Evolutionary conservation across 2,888 invertebrate genomes (phyloP).

Genomic region (Deroplatys truncata): DNA sequence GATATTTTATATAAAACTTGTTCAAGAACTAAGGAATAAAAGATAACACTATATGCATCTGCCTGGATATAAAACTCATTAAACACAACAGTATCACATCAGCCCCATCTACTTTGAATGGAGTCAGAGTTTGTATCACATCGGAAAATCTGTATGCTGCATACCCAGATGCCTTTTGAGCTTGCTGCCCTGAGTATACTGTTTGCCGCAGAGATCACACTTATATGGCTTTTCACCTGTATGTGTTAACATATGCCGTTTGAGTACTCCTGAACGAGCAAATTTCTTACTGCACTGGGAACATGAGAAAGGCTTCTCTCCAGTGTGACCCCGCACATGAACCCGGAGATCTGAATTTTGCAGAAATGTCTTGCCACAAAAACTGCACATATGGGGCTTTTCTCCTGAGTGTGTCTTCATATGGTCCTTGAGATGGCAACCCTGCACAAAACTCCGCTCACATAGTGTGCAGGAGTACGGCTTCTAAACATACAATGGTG

Average conservation of each 20-base stretch:
- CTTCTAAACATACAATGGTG: not conserved
- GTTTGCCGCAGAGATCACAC: not conserved
- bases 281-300: not conserved
- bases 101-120: not conserved
- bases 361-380: constrained; percentile 12
- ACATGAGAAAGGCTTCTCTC: constrained; percentile 7
- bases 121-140: not conserved
- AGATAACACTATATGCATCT: not conserved
- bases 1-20: not conserved
- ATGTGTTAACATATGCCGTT: not conserved
- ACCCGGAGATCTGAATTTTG: constrained; percentile 9
- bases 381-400: constrained; percentile 3
- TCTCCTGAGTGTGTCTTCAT: constrained; percentile 7
- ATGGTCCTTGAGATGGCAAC: constrained; percentile 6
- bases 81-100: not conserved
- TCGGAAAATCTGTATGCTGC: not conserved
- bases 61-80: not conserved
- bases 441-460: constrained; percentile 4
- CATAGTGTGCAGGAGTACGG: not conserved
- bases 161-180: not conserved
- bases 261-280: constrained; percentile 3
- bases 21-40: not conserved
- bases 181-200: constrained; percentile 8
- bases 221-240: constrained; percentile 9
- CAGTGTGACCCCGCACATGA: constrained; percentile 5